Percentiles rank a stretch among this genome's conserved stretches.
Conservation (phyloP, 2,797 vertebrate species). For the Momotus momota region DNA sequence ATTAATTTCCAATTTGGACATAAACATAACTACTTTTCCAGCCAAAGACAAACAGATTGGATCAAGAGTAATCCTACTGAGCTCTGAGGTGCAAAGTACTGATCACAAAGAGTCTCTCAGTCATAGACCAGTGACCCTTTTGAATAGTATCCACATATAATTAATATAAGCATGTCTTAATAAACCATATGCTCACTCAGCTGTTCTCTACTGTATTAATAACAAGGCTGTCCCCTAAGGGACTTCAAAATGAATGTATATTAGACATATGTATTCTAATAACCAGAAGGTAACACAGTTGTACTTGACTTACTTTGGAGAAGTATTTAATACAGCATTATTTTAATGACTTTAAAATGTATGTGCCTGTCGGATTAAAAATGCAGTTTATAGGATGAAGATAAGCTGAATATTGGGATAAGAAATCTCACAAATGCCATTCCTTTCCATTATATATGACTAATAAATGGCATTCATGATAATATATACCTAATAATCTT, state of each 20-base stretch:
- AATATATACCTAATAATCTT: background rate
- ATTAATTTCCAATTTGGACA: constrained; percentile 25
- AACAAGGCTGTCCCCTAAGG: constrained; percentile 67
- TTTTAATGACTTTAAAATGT: constrained; percentile 61
- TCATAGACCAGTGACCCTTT: constrained; percentile 61
- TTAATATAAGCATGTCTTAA: constrained; percentile 75
- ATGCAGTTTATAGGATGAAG: background rate
- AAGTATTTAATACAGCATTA: constrained; percentile 63
- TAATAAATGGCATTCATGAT: background rate
- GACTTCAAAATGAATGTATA: constrained; percentile 71
- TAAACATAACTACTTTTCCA: constrained; percentile 39
- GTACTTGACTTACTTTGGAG: constrained; percentile 61
- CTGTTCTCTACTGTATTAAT: constrained; percentile 74
- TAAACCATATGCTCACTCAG: constrained; percentile 79
- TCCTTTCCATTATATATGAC: background rate
- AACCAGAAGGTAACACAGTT: constrained; percentile 58
- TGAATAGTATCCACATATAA: constrained; percentile 67
- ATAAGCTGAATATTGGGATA: background rate
- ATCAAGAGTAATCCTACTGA: constrained; percentile 29
- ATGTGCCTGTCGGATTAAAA: constrained; percentile 14
- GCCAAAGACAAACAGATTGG: constrained; percentile 19
- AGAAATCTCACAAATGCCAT: background rate
- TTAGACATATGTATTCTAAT: constrained; percentile 49
- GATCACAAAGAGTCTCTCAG: constrained; percentile 53
- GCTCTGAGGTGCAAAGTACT: constrained; percentile 40